Percentiles rank a stretch among this genome's conserved stretches.
Conservation (phyloP, 1,140 invertebrate genomes). For the Anastrepha ludens region DNA sequence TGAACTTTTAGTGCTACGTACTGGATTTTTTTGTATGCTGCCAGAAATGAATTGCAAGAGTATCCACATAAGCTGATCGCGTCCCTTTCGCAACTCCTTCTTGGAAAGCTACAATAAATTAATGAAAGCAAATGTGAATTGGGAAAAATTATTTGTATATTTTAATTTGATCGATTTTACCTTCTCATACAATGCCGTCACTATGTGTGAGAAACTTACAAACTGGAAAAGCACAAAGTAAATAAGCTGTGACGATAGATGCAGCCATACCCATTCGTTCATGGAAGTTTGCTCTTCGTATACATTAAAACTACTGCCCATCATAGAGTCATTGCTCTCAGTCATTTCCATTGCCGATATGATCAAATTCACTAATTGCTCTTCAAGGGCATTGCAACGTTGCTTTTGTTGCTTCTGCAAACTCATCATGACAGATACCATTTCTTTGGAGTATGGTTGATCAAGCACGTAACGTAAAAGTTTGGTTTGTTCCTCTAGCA, state of each 20-base stretch:
- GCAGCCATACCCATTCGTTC: slow-evolving; percentile 87
- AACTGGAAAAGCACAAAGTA: slow-evolving; percentile 97
- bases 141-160: slow-evolving; percentile 55
- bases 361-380: slow-evolving; percentile 93
- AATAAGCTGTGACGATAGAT: slow-evolving; percentile 95
- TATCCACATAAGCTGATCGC: slow-evolving; percentile 98
- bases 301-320: slow-evolving; percentile 69
- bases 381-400: slow-evolving; percentile 91
- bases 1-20: slow-evolving; percentile 73
- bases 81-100: slow-evolving; percentile 88
- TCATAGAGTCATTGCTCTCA: slow-evolving; percentile 78
- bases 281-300: slow-evolving; percentile 69
- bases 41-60: slow-evolving; percentile 97
- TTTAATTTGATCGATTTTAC: slow-evolving; percentile 71
- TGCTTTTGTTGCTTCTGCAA: slow-evolving; percentile 89
- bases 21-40: slow-evolving; percentile 95
- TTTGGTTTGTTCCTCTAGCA: slow-evolving; percentile 92
- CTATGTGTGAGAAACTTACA: slow-evolving; percentile 93
- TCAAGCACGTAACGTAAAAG: slow-evolving; percentile 93
- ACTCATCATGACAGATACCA: slow-evolving; percentile 96
- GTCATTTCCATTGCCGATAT: slow-evolving; percentile 94
- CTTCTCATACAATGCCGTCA: slow-evolving; percentile 91
- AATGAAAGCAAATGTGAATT: not conserved
- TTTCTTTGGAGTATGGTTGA: slow-evolving; percentile 96
- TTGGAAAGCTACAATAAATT: slow-evolving; percentile 79